A percentile compares a stretch with the other conserved stretches of the same genome.
These are phyloP conservation scores for Argyresthia goedartella DNA, from an alignment of 2,888 invertebrate species.

Conservation along the genomic window DNA sequence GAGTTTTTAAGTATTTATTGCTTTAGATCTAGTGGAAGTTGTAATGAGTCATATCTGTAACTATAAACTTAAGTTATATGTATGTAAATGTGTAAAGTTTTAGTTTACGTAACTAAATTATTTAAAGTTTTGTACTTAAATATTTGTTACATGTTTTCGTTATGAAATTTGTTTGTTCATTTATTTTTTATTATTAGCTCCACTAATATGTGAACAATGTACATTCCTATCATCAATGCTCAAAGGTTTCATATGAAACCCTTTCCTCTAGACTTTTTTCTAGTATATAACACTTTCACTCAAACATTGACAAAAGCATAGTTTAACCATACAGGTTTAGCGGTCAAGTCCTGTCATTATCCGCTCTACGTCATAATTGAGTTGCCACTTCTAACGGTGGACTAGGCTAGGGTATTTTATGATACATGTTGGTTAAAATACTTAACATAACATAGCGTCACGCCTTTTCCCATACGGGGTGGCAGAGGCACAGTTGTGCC, in stretches of 20 bases:
- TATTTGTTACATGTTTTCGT: slow-evolving; percentile 27
- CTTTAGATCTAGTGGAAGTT: slow-evolving; percentile 49
- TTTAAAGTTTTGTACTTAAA: neutral
- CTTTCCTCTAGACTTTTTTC: slow-evolving; percentile 9
- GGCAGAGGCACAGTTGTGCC: no score
- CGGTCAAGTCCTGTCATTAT: no score
- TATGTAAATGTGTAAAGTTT: slow-evolving; percentile 15
- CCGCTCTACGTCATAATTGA: no score
- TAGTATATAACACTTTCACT: no score
- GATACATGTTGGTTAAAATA: no score
- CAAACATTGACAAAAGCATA: no score
- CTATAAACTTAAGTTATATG: slow-evolving; percentile 13
- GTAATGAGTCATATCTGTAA: slow-evolving; percentile 54
- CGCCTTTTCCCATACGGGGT: no score
- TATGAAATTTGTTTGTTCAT: slow-evolving; percentile 42
- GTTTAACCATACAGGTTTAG: no score
- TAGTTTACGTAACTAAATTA: no score
- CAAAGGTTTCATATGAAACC: slow-evolving; percentile 16
- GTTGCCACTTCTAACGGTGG: no score
- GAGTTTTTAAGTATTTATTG: slow-evolving; percentile 56
- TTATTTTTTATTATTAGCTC: slow-evolving; percentile 23
- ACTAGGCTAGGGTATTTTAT: no score
- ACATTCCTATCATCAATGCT: slow-evolving; percentile 41
- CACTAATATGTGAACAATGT: neutral
- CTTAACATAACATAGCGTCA: no score